Evolutionary conservation across 2,113 vertebrate genomes (phyloP), one percentile per base, ranked within the genome.

Genomic region (Illadopsis cleaveri): DNA sequence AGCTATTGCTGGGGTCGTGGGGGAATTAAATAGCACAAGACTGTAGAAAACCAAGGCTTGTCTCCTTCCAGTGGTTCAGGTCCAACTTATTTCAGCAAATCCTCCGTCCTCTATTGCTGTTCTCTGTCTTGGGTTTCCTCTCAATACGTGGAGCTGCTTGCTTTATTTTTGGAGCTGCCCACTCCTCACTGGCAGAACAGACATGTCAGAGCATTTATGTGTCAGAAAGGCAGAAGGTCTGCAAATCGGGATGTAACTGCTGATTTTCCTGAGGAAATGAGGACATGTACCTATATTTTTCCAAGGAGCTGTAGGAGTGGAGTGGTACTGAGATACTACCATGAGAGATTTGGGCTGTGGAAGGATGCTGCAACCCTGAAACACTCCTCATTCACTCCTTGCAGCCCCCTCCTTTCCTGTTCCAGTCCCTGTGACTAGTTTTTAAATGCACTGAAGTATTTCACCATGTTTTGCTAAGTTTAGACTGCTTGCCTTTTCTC

Each of bases 401-500:
- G 38, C 27, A 90, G 37, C 65, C 33, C 19, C 56, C 51, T 88
- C 21, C 54, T 82, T 91, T 91, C 57, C 30, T 17, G 1, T 82
- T 87, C 37, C 33, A 38, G 25, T 76, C 28, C n/a, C 48, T 69
- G 53, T 12, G 38, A 70, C 54, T 54, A 35, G 73, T 65, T 93
- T 86, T 69, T 44, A 45, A 89, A 53, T 23, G n/a, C 37, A 68
- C 70, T 0, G 4, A 73, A 85, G 14, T n/a, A 44, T 94, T 94
- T 90, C 10, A 56, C 84, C 6, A 0, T 72, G 45, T 86, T 91
- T 71, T 86, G 15, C 71, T 77, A 92, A 88, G 85, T 88, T 92
- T 89, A 77, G 86, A 47, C 44, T 68, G 40, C 57, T 93, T 89
- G 56, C 48, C 65, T 87, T 90, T 90, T 92, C 79, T 93, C 78